Percentiles rank a stretch among this genome's conserved stretches.
Evolutionary conservation across 2,797 vertebrate species (phyloP).

Genomic region (Lindbergichthys nudifrons): DNA sequence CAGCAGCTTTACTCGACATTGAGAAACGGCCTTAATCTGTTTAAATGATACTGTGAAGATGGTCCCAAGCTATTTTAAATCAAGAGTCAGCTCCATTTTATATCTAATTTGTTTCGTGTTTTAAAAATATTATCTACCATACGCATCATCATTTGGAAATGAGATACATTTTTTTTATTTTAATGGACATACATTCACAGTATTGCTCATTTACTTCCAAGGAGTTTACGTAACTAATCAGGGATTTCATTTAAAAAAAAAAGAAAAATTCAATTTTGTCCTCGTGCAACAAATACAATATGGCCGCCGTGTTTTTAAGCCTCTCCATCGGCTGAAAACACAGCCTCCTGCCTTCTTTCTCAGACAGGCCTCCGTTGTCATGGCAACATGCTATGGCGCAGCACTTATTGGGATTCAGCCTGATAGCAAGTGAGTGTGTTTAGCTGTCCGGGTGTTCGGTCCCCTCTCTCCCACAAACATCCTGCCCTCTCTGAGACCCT

Average conservation of each 20-base stretch:
- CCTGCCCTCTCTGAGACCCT: conserved; percentile 63
- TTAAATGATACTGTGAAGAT: conserved; percentile 11
- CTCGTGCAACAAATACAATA: conserved; percentile 68
- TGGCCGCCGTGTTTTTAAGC: conserved; percentile 67
- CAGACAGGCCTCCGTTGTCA: conserved; percentile 93
- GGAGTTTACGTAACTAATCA: background rate
- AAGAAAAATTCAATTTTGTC: conserved; percentile 23
- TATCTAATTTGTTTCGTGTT: background rate
- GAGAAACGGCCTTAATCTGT: too few relatives aligned
- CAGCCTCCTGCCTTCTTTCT: conserved; percentile 73
- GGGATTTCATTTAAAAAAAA: too few relatives aligned
- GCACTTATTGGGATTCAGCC: conserved; percentile 90
- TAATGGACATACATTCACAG: background rate
- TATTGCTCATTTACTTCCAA: background rate
- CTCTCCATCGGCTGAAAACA: conserved; percentile 72
- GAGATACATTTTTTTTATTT: background rate
- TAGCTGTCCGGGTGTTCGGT: conserved; percentile 74
- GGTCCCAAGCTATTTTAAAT: conserved; percentile 4
- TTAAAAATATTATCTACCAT: background rate
- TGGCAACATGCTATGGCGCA: conserved; percentile 96
- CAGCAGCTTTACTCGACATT: too few relatives aligned
- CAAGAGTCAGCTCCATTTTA: background rate
- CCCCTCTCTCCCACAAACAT: conserved; percentile 56
- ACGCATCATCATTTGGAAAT: background rate
- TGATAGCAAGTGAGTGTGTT: conserved; percentile 84